These are phyloP conservation scores for Drosophila paramelanica DNA, from an alignment of 2,888 invertebrate genomes.

Conservation along the genomic window DNA sequence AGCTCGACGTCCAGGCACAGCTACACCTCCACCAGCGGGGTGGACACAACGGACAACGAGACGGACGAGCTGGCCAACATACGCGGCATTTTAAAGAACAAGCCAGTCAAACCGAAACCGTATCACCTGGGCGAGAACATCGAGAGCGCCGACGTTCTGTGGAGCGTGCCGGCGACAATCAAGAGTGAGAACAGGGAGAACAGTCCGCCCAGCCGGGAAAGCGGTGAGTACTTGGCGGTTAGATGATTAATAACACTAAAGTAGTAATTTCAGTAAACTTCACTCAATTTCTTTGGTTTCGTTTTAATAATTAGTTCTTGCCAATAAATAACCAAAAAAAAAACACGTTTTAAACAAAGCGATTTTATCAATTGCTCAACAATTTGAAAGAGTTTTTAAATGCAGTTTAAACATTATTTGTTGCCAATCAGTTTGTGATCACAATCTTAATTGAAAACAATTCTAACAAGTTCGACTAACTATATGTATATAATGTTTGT, in stretches of 20 bases:
- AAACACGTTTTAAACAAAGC: background rate
- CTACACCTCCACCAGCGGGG: conserved; percentile 81
- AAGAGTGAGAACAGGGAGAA: conserved; percentile 78
- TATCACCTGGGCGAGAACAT: conserved; percentile 90
- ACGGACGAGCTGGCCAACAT: conserved; percentile 86
- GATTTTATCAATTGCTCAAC: background rate
- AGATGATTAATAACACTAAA: too few species aligned
- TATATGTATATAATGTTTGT: background rate
- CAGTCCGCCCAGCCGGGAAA: conserved; percentile 46
- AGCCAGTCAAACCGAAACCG: conserved; percentile 90
- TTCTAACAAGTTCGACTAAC: conserved; percentile 5
- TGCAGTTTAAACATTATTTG: background rate
- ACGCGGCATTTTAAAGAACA: conserved; percentile 90
- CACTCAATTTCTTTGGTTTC: too few species aligned
- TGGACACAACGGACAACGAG: conserved; percentile 82
- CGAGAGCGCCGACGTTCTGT: conserved; percentile 85
- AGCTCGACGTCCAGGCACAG: conserved; percentile 69
- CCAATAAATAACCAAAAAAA: too few species aligned
- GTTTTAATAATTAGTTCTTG: too few species aligned
- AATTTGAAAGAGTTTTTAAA: conserved; percentile 1
- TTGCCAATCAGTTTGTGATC: conserved; percentile 1
- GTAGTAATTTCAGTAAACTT: too few species aligned
- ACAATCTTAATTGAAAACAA: conserved; percentile 14
- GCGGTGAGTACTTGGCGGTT: conserved; percentile 48
- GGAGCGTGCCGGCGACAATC: conserved; percentile 85